Base-by-base conservation (phyloP, 1,140 invertebrate genomes). In the Antheraea pernyi region DNA sequence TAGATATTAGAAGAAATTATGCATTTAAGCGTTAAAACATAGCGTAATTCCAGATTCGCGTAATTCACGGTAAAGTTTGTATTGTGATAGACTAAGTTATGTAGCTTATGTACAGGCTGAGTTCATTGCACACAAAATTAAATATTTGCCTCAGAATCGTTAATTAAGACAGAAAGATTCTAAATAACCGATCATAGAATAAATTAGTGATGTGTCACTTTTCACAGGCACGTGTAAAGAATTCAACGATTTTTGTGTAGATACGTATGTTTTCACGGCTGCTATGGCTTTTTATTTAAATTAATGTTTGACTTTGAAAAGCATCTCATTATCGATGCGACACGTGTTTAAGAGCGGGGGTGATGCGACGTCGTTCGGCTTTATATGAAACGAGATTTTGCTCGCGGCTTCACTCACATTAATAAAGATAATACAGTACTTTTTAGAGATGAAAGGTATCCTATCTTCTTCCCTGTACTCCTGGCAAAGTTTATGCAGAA, bases 171-270 rank as follows among this genome's bases (percentile, higher is more conserved):
- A n/a, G 70, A 73, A 73, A 71, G 59, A 71, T 73, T 67, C 71
- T 48, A 78, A 77, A 82, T 72, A 75, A 73, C 71, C 77, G 81
- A 85, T 83, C 83, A 85, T 75, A 74, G 85, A 79, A 88, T 86
- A 86, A 85, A 88, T 88, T 88, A 88, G 80, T 77, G 65, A 42
- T 61, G 16, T 77, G 85, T 80, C 79, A 86, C 53, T 77, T 88
- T 88, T 88, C 78, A 82, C 85, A 76, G 76, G 65, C 64, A 80
- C 63, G 76, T 84, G 85, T 74, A 84, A 83, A 82, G 81, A 83
- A 80, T 84, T 70, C 69, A 78, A 61, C 22, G 74, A 60, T 68
- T 77, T 81, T 86, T 87, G 73, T 83, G 79, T 76, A 79, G 79
- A 81, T 74, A 78, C 67, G 67, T 71, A 65, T 67, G 53, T 73